Evolutionary conservation across 1,140 invertebrate species (phyloP).

Genomic region (Ladona fulva): DNA sequence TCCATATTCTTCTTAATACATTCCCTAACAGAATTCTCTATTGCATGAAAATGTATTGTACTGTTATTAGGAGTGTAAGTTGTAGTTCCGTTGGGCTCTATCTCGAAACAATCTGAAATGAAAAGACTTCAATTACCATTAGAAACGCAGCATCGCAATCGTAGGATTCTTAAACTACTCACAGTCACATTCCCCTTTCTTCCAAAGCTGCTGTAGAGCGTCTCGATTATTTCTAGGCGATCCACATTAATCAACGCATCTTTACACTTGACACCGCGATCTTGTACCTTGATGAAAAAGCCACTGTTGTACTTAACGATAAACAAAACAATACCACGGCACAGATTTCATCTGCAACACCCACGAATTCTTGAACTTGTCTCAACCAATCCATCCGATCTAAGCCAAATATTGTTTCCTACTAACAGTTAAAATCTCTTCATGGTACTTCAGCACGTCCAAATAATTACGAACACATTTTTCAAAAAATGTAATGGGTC

Average conservation of each 20-base stretch:
- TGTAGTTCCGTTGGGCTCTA: conserved; percentile 32
- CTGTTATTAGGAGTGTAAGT: conserved; percentile 34
- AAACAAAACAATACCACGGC: conserved; percentile 13
- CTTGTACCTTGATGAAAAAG: conserved; percentile 25
- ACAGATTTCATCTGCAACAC: conserved; percentile 26
- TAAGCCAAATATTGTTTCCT: no score
- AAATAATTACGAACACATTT: conserved; percentile 42
- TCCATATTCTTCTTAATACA: conserved; percentile 35
- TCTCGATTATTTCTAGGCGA: conserved; percentile 42
- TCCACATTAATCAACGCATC: conserved; percentile 43
- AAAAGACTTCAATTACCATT: conserved; percentile 18
- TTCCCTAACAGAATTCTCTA: conserved; percentile 36
- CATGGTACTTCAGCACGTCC: conserved; percentile 37
- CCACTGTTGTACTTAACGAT: not conserved
- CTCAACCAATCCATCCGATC: no score
- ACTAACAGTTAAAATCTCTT: conserved; percentile 35
- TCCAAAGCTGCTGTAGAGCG: conserved; percentile 44
- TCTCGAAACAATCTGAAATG: conserved; percentile 44
- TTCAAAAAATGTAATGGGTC: conserved; percentile 44
- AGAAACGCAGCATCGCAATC: conserved; percentile 2
- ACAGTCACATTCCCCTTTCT: conserved; percentile 46
- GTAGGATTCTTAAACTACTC: conserved; percentile 25
- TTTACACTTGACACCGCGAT: conserved; percentile 40
- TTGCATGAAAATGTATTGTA: conserved; percentile 38
- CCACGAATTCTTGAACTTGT: no score